Evolutionary conservation across 1,140 invertebrate species (phyloP), one percentile per base, ranked within the genome.

Genomic region (Daktulosphaira vitifoliae): DNA sequence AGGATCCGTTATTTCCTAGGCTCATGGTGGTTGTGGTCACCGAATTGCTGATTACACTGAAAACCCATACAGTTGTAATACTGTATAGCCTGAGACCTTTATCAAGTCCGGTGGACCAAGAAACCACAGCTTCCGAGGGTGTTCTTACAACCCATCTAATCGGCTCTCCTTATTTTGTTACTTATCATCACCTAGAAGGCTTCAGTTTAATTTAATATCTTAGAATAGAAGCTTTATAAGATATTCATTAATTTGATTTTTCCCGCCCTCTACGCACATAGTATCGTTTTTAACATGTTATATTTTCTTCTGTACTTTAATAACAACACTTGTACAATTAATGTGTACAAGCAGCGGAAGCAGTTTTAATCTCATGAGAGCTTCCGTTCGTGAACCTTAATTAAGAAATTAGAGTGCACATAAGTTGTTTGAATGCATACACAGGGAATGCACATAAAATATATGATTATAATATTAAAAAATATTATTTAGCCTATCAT

Each of bases 21-120:
- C 56, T 25, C 25, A 33, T 16, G 42, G 56, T 46, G 56, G 23
- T 62, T 62, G 56, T 48, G 56, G 56, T 62, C 56, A 48, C 39
- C 56, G 26, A 62, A 62, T 46, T 33, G 56, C 56, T 62, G 56
- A 62, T 62, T 62, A 62, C 56, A 48, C 56, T 62, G 56, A 25
- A 62, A 62, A 62, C 56, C 42, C 56, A 7, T 62, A 62, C 56
- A 48, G 56, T 39, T 59, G 54, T 46, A 59, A 38, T 25, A 11
- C 13, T 25, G 38, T 20, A 46, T 20, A 7, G 39, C 13, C 16
- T n/a, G 44, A 62, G 26, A 62, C 56, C 56, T 62, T 62, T 62
- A 46, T 62, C 56, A 62, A 62, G 42, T 62, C 42, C 56, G 42
- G 56, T 42, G 3, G 42, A 62, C 56, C 56, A 62, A 62, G 56